A percentile compares a stretch with the other conserved stretches of the same genome.
Evolutionary conservation across 1,140 invertebrate species (phyloP).

Genomic region (Holcopasites calliopsidis): DNA sequence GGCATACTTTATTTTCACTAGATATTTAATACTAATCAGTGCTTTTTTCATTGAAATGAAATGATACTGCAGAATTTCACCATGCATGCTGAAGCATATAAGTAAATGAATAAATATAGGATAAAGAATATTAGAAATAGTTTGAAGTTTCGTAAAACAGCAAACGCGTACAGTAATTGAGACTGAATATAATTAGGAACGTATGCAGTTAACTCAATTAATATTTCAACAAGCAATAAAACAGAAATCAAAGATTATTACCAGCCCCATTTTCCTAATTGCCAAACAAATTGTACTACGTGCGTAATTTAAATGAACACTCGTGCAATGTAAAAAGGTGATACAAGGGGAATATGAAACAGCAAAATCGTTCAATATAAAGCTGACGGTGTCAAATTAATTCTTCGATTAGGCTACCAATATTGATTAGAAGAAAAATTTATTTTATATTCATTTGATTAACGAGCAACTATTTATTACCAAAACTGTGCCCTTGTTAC

Average conservation of each 20-base stretch:
- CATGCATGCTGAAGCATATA: slow-evolving; percentile 26
- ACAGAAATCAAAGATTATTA: not conserved
- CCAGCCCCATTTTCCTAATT: not conserved
- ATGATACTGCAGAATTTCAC: not conserved
- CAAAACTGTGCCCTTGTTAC: no score
- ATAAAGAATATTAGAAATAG: no score
- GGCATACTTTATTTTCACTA: not conserved
- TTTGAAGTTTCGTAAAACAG: no score
- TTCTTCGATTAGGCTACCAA: no score
- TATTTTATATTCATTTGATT: no score
- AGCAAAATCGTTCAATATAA: not conserved
- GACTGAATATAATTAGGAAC: not conserved
- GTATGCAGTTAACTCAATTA: not conserved
- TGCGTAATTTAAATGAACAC: not conserved
- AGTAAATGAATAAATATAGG: no score
- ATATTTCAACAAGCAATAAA: slow-evolving; percentile 6
- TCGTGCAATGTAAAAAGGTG: not conserved
- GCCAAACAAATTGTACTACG: not conserved
- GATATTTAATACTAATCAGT: not conserved
- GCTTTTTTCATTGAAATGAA: no score
- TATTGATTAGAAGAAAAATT: no score
- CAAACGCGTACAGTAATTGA: no score
- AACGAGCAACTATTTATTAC: no score
- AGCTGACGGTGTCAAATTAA: not conserved
- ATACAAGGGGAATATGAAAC: not conserved